Percentiles rank a stretch among this genome's conserved stretches.
These are phyloP conservation scores for Ficedula albicollis DNA, from an alignment of 2,797 vertebrate genomes.

Conservation along the genomic window DNA sequence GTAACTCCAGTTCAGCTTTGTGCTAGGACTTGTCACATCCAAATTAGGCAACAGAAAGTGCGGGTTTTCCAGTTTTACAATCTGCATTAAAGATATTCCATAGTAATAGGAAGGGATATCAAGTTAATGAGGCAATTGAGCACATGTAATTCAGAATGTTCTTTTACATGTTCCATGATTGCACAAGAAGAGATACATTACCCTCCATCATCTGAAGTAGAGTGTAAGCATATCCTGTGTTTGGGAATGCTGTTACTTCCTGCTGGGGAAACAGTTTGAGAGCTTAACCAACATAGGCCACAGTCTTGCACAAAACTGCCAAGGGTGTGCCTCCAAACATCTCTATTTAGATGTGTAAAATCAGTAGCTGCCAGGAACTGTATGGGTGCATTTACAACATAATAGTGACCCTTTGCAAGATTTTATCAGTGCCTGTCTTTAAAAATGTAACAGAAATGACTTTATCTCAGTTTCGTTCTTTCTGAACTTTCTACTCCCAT, in stretches of 20 bases:
- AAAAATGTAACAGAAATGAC: neutral
- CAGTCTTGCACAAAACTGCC: neutral
- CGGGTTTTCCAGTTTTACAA: neutral
- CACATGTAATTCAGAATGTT: neutral
- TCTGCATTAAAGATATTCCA: neutral
- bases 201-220: neutral
- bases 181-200: neutral
- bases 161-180: neutral
- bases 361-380: neutral
- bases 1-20: neutral
- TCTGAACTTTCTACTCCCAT: neutral
- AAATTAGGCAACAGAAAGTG: neutral
- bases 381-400: neutral
- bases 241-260: neutral
- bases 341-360: slow-evolving; percentile 2
- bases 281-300: neutral
- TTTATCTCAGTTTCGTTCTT: neutral
- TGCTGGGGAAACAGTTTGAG: neutral
- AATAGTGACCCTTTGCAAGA: neutral
- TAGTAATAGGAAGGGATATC: neutral
- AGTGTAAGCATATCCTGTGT: neutral
- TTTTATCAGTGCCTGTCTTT: neutral
- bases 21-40: neutral
- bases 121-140: neutral
- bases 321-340: neutral